Conservation (phyloP, 2,113 vertebrate species). For the Myotis brandtii region DNA sequence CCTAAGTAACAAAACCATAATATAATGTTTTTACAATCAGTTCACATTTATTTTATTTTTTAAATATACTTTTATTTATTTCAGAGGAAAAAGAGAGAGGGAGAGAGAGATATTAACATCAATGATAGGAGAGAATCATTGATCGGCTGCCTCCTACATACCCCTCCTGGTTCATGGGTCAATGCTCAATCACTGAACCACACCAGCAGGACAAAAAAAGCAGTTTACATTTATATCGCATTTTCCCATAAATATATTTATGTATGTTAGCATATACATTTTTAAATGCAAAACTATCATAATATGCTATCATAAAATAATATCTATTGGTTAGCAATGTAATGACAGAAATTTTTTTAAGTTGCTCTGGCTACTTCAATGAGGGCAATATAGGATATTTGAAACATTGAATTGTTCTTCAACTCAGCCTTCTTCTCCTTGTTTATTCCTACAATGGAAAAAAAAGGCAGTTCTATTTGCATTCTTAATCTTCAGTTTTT, state of each 20-base stretch:
- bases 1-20: background rate
- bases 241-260: background rate
- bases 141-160: too few relatives aligned
- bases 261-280: background rate
- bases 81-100: too few relatives aligned
- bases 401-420: background rate
- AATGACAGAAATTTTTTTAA: background rate
- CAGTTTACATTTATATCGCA: background rate
- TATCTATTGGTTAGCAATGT: background rate
- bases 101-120: too few relatives aligned
- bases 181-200: too few relatives aligned
- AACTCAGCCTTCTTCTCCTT: background rate
- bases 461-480: background rate
- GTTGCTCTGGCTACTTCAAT: background rate
- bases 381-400: background rate
- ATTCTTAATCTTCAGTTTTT: background rate
- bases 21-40: background rate
- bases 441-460: background rate
- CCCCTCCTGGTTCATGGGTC: too few relatives aligned
- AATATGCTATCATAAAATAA: background rate
- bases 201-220: background rate
- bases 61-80: too few relatives aligned
- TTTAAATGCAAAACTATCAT: background rate
- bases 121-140: too few relatives aligned
- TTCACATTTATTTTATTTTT: too few relatives aligned